phyloP scores from a whole-genome alignment of 2,797 vertebrate genomes.

The Poecile montanus region DNA sequence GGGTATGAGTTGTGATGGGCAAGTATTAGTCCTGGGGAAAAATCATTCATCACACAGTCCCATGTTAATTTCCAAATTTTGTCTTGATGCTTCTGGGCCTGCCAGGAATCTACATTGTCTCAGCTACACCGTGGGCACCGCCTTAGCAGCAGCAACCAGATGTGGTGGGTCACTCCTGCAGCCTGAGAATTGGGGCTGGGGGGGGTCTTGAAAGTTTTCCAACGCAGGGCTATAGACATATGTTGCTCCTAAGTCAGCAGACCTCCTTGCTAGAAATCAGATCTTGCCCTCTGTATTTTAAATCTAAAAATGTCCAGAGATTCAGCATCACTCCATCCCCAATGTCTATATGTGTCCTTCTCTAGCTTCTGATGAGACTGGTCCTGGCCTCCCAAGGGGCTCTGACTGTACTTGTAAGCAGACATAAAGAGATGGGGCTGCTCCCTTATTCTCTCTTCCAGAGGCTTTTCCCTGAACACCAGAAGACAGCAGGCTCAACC shows the following conservation, averaged over 20 bases:
- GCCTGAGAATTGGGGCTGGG: neutral
- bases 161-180: fast-evolving
- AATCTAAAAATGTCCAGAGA: neutral
- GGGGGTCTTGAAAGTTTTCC: neutral
- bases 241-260: neutral
- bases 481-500: neutral
- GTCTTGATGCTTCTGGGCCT: neutral
- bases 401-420: neutral
- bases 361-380: neutral
- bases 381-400: neutral
- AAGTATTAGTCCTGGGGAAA: neutral
- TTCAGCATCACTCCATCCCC: neutral
- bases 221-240: neutral
- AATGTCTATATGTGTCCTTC: neutral
- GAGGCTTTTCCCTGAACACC: neutral
- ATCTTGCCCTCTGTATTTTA: neutral
- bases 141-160: neutral
- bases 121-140: neutral
- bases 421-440: neutral
- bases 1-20: neutral
- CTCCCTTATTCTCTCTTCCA: neutral
- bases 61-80: neutral
- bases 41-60: neutral
- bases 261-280: neutral
- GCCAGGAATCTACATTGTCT: neutral